These are phyloP conservation scores for Catostylus mosaicus DNA, from an alignment of 30 jellyfish, hydroid and myxozoan species.

Conservation along the genomic window DNA sequence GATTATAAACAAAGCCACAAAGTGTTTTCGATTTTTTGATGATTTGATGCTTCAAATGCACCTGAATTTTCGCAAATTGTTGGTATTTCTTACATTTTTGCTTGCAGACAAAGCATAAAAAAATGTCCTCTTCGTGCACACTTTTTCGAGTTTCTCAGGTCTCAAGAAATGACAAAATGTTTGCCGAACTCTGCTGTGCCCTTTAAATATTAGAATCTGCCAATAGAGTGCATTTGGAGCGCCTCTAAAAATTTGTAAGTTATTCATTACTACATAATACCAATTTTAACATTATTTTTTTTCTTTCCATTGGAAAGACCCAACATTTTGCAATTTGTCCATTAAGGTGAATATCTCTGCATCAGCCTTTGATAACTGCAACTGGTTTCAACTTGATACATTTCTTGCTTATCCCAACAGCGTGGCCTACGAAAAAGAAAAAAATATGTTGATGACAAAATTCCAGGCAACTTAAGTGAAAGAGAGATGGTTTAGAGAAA, in stretches of 20 bases:
- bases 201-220: neutral
- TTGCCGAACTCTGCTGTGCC: no score
- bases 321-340: neutral
- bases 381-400: conserved; percentile 93
- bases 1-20: no score
- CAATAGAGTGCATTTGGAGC: neutral
- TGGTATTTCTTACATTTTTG: no score
- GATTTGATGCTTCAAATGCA: no score
- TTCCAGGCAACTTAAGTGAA: neutral
- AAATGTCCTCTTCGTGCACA: no score
- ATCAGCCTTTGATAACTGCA: conserved; percentile 97
- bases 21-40: no score
- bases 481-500: neutral
- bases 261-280: neutral
- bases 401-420: conserved; percentile 94
- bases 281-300: neutral
- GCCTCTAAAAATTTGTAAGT: neutral
- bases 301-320: neutral
- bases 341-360: neutral
- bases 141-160: no score
- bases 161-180: no score
- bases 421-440: conserved; percentile 82
- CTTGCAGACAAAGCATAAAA: no score
- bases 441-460: neutral
- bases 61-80: no score